Base-by-base conservation (phyloP, 2,888 invertebrate species). In the Acleris laterana region DNA sequence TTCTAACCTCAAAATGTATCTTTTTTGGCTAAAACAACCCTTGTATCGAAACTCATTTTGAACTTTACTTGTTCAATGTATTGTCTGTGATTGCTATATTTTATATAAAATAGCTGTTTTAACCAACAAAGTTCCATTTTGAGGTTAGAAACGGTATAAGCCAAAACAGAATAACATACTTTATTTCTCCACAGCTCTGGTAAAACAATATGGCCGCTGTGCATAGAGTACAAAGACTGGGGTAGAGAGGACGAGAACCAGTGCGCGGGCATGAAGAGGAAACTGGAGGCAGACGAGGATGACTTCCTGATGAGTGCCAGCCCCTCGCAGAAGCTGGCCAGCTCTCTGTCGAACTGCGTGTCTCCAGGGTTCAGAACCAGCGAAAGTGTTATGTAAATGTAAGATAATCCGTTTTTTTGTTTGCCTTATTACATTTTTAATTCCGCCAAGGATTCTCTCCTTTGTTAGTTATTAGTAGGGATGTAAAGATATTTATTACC, bases 141-240 rank as follows among this genome's bases (percentile, higher is more conserved):
- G n/a, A n/a, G n/a, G n/a, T n/a, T n/a, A n/a, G n/a, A n/a, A n/a
- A n/a, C n/a, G n/a, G n/a, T n/a, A n/a, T n/a, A 32, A 32, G 32
- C 13, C 38, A 13, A 13, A 13, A 3, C 38, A 22, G 32, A 22
- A 22, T 19, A 11, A 28, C 59, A 1, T 0, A 56, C 42, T 19
- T 48, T 17, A 4, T 19, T 19, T 11, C 17, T 3, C 70, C 81
- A 74, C 84, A 94, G 94, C 72, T 94, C 94, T 0, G 93, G 90
- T 2, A 87, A 89, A 79, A 89, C 84, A 74, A 89, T 94, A 64
- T 89, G 90, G 87, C 93, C 93, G 0, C 78, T 93, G 5, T 94
- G 94, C 78, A 87, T 92, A 74, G 93, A 93, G 70, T 94, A 94
- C 75, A 92, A 93, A 77, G 91, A 93, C 70, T 87, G 88, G 78